Percentiles rank a stretch among this genome's conserved stretches.
Conservation (phyloP, 2,888 invertebrate genomes). For the Schizaphis graminum region DNA sequence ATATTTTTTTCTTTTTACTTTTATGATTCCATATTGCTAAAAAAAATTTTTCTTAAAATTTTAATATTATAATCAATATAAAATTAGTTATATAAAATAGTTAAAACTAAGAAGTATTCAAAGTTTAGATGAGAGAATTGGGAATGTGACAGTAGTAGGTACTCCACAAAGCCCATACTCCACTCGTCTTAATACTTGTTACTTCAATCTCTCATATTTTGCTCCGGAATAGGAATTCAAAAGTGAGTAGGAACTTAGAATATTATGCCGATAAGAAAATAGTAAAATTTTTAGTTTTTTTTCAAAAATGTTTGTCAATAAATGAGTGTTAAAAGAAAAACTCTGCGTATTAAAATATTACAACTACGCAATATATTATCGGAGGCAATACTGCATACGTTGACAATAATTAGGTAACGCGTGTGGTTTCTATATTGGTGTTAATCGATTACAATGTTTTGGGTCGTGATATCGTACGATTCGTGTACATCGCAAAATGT, state of each 20-base stretch:
- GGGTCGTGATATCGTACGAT: not conserved
- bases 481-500: not conserved
- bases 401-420: not conserved
- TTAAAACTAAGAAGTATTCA: not conserved
- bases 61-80: not conserved
- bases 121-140: not conserved
- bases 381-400: not conserved
- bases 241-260: no score
- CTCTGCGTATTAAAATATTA: not conserved
- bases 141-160: not conserved
- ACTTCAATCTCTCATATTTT: not conserved
- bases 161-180: not conserved
- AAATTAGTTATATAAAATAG: not conserved
- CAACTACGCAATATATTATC: not conserved
- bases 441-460: not conserved
- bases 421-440: not conserved
- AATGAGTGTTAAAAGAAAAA: not conserved
- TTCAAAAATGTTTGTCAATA: no score
- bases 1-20: not conserved
- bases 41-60: not conserved
- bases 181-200: not conserved
- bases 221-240: not conserved
- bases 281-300: no score
- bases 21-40: not conserved
- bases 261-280: no score